Evolutionary conservation across 2,888 invertebrate species (phyloP), one percentile per base, ranked within the genome.

Genomic region (Anticlea derivata): DNA sequence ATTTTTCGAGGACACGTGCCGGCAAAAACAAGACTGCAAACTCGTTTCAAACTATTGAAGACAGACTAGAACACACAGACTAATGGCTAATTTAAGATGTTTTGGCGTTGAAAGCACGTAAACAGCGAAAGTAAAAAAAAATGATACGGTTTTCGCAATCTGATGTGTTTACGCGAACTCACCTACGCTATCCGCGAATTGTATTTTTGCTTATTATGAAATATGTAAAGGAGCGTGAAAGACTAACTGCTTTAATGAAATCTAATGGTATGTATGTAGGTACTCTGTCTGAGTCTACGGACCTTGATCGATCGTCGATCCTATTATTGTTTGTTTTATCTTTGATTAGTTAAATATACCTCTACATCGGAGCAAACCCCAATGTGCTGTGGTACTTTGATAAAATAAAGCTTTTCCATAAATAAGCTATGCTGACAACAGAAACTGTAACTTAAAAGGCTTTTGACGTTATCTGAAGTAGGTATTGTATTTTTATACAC

Each of bases 1-100:
- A 86, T 78, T 75, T 86, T 81, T 88, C 86, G 82, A 88, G 86
- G 86, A 83, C 86, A 71, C 65, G 64, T 63, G 56, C 54, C 56
- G 62, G 62, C 65, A 86, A 48, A 86, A 86, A 86, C 81, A 73
- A 71, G 80, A 73, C 68, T 63, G 53, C 60, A 66, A 77, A 86
- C 85, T 77, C 58, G 81, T 85, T 86, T 65, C 50, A 59, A 73
- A 67, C 66, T 60, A 61, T 66, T 52, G 50, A 55, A 41, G 48
- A 45, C 55, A 57, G 55, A 61, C 57, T 58, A 63, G 56, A 71
- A 70, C 70, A 66, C 57, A 63, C 63, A 45, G 50, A 30, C 31
- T 46, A 40, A 45, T 45, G 61, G 68, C 61, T 69, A 70, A 73
- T 75, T 72, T 66, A 47, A 49, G 56, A 55, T 69, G 63, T 65